A percentile compares a stretch with the other conserved stretches of the same genome.
Conservation (phyloP, 1,140 invertebrate species). For the Heterodera schachtii region DNA sequence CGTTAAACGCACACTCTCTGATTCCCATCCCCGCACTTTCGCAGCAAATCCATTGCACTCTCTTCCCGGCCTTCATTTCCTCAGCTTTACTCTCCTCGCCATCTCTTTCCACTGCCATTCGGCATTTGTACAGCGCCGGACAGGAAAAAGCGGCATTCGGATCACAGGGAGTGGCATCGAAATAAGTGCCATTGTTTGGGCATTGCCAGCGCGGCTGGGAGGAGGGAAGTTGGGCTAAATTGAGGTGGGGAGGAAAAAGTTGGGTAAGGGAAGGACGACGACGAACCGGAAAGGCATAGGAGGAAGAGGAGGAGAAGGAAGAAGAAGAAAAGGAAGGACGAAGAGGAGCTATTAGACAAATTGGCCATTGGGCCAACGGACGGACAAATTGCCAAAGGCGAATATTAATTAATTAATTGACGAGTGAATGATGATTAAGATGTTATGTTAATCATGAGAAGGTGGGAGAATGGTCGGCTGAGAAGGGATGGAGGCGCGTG, state of each 20-base stretch:
- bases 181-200: background rate
- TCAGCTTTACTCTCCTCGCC: background rate
- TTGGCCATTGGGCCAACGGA: background rate
- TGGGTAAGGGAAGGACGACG: background rate
- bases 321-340: too few species aligned
- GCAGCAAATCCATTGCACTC: constrained; percentile 4
- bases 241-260: background rate
- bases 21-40: constrained; percentile 1
- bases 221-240: background rate
- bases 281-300: too few species aligned
- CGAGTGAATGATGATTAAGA: too few species aligned
- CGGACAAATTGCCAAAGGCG: too few species aligned
- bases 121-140: background rate
- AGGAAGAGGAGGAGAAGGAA: background rate
- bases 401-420: too few species aligned
- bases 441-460: too few species aligned
- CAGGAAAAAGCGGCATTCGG: background rate
- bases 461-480: background rate
- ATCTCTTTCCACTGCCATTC: constrained; percentile 2
- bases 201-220: background rate
- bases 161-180: background rate
- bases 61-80: constrained; percentile 1
- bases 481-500: too few species aligned
- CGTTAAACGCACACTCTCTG: background rate
- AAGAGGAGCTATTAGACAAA: too few species aligned